Evolutionary conservation across 2,888 invertebrate species (phyloP).

Genomic region (Cheilosia vulpina): DNA sequence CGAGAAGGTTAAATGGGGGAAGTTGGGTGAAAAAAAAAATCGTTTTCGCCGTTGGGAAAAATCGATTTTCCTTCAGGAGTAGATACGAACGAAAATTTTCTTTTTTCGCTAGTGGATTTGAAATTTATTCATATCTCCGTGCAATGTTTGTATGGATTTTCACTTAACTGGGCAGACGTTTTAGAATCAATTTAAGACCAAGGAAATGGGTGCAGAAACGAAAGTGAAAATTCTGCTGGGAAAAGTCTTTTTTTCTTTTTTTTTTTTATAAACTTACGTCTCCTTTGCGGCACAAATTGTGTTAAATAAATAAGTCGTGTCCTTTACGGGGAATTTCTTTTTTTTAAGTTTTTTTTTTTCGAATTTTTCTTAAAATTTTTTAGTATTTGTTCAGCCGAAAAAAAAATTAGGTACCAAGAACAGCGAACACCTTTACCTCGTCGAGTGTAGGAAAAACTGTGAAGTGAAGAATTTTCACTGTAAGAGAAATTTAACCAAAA

Average conservation of each 20-base stretch:
- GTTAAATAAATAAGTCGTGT: background rate
- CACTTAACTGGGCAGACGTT: background rate
- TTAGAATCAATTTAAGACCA: conserved; percentile 1
- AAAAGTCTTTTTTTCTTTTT: conserved; percentile 29
- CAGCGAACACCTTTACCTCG: conserved; percentile 60
- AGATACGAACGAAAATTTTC: conserved; percentile 43
- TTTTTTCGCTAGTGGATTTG: conserved; percentile 20
- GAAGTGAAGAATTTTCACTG: conserved; percentile 50
- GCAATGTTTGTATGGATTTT: background rate
- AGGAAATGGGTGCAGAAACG: conserved; percentile 1
- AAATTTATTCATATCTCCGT: background rate
- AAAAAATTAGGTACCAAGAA: conserved; percentile 38
- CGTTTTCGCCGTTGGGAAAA: conserved; percentile 65
- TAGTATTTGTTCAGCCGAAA: conserved; percentile 28
- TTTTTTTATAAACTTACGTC: conserved; percentile 82
- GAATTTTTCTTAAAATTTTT: conserved; percentile 4
- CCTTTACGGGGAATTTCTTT: too few relatives aligned
- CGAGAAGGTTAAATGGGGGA: conserved; percentile 31
- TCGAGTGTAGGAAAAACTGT: conserved; percentile 67
- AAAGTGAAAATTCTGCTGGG: conserved; percentile 1
- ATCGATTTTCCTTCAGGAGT: conserved; percentile 69
- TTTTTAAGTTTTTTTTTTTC: background rate
- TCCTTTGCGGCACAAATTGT: conserved; percentile 78
- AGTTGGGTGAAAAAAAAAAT: conserved; percentile 18
- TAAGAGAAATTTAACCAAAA: conserved; percentile 39